Conservation (phyloP, 1,140 invertebrate genomes). For the Berghia stephanieae region DNA sequence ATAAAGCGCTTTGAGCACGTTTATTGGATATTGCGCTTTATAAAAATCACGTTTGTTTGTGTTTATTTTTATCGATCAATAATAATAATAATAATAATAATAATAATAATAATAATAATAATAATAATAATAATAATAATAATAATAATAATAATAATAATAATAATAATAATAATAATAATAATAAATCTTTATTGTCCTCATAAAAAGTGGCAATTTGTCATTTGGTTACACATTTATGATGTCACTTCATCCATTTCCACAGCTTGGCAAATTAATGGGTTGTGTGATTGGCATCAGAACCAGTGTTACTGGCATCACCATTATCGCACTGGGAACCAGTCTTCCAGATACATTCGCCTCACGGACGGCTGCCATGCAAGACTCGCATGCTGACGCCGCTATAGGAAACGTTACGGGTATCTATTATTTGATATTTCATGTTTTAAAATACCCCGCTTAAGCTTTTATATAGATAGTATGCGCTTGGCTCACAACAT, state of each 20-base stretch:
- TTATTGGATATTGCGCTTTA: too few species aligned
- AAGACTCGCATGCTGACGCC: slow-evolving; percentile 68
- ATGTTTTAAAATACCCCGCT: too few species aligned
- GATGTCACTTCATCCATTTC: slow-evolving; percentile 15
- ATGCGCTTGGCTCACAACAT: too few species aligned
- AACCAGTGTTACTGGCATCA: slow-evolving; percentile 60
- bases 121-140: background rate
- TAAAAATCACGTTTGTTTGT: background rate
- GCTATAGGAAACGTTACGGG: slow-evolving; percentile 68
- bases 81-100: background rate
- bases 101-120: background rate
- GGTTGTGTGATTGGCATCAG: slow-evolving; percentile 61
- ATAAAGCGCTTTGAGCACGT: too few species aligned
- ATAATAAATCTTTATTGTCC: too few species aligned
- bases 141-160: background rate
- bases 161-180: background rate
- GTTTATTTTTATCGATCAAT: background rate
- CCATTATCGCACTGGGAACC: slow-evolving; percentile 77
- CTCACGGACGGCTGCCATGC: slow-evolving; percentile 66
- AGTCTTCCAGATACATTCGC: slow-evolving; percentile 76
- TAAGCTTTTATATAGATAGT: too few species aligned
- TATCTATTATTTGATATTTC: too few species aligned
- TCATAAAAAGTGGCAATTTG: too few species aligned
- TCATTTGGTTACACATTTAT: too few species aligned
- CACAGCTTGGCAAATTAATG: slow-evolving; percentile 56